phyloP scores from a whole-genome alignment of 2,888 invertebrate species.

The Hirtodrosophila alboralis region DNA sequence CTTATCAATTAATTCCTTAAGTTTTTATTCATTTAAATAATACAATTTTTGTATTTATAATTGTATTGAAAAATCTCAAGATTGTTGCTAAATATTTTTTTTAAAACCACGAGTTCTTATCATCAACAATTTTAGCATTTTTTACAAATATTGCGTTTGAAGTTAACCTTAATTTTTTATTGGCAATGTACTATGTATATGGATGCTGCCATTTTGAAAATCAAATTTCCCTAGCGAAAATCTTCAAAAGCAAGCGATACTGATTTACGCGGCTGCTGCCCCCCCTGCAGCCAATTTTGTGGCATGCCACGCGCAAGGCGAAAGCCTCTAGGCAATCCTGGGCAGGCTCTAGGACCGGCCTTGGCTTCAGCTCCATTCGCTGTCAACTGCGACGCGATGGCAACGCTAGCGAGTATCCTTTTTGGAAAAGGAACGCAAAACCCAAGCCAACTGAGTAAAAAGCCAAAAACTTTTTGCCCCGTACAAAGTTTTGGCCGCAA shows the following conservation, averaged over 20 bases:
- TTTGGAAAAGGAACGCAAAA: no score
- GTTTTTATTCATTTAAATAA: no score
- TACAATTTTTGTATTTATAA: no score
- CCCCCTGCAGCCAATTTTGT: conserved; percentile 53
- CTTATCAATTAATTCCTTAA: no score
- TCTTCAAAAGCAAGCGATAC: conserved; percentile 65
- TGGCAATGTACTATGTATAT: conserved; percentile 12
- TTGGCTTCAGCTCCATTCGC: background rate
- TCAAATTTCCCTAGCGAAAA: conserved; percentile 60
- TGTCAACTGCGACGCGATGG: conserved; percentile 56
- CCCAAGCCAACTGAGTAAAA: conserved; percentile 10
- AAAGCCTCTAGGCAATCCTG: conserved; percentile 22
- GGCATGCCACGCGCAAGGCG: conserved; percentile 45
- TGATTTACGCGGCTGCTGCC: conserved; percentile 42
- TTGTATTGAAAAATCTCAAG: no score
- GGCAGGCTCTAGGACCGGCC: background rate
- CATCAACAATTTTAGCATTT: no score
- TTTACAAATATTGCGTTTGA: no score
- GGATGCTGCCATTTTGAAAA: conserved; percentile 50
- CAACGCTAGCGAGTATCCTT: conserved; percentile 27
- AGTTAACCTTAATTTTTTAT: background rate
- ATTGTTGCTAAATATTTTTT: no score
- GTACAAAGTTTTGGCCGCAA: conserved; percentile 65
- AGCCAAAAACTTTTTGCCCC: conserved; percentile 56
- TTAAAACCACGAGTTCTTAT: no score